phyloP scores from a whole-genome alignment of 2,888 invertebrate genomes.

The Parnassius orleans region DNA sequence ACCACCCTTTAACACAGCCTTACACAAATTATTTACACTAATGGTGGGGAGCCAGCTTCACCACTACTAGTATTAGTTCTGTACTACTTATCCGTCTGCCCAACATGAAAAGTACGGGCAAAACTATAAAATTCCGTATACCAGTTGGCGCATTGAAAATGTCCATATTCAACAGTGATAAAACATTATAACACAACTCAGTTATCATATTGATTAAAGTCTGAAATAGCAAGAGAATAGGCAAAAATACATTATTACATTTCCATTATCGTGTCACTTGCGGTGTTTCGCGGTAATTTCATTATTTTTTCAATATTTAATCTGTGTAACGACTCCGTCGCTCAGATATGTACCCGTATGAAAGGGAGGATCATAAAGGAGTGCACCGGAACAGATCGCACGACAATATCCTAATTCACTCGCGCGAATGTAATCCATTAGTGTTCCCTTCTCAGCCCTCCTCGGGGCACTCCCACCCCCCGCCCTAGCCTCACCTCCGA shows the following conservation, averaged over 20 bases:
- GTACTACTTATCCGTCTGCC: no score
- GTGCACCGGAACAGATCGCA: slow-evolving; percentile 77
- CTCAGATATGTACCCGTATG: slow-evolving; percentile 33
- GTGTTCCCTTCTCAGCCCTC: slow-evolving; percentile 52
- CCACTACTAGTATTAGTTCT: no score
- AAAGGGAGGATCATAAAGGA: slow-evolving; percentile 61
- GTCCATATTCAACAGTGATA: no score
- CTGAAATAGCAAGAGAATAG: slow-evolving; percentile 15
- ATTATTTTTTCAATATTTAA: slow-evolving; percentile 39
- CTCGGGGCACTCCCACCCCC: slow-evolving; percentile 35
- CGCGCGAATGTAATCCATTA: slow-evolving; percentile 80
- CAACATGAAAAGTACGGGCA: no score
- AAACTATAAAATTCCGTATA: no score
- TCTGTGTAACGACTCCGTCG: slow-evolving; percentile 29
- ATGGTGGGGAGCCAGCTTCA: no score
- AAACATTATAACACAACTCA: no score
- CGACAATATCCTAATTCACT: slow-evolving; percentile 81
- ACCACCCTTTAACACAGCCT: no score
- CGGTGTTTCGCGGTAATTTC: slow-evolving; percentile 27
- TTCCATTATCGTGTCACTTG: slow-evolving; percentile 27
- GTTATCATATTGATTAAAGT: slow-evolving; percentile 19
- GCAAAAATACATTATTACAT: slow-evolving; percentile 22
- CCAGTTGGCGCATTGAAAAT: no score
- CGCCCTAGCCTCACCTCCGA: slow-evolving; percentile 37
- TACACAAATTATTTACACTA: no score